A percentile compares a stretch with the other conserved stretches of the same genome.
Conservation (phyloP, 2,797 vertebrate species). For the Adelosebastes latens region DNA sequence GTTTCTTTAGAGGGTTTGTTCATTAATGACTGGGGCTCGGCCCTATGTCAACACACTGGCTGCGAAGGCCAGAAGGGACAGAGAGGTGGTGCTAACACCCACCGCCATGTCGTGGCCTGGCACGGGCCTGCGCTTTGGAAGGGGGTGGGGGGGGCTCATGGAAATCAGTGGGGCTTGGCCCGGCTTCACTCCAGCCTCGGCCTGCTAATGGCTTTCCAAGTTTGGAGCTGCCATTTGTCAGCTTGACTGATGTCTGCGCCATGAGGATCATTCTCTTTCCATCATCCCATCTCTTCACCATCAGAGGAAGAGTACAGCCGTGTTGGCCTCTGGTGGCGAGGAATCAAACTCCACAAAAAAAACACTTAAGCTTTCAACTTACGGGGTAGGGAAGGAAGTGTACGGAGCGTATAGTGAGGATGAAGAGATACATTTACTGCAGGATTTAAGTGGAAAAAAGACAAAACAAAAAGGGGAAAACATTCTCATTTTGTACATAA, state of each 20-base stretch:
- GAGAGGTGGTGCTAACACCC: constrained; percentile 41
- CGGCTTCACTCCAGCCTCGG: constrained; percentile 42
- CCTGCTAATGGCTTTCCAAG: constrained; percentile 66
- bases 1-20: constrained; percentile 27
- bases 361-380: constrained; percentile 7
- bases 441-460: background rate
- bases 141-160: constrained; percentile 5
- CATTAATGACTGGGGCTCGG: constrained; percentile 20
- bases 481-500: constrained; percentile 15
- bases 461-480: constrained; percentile 1
- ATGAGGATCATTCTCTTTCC: constrained; percentile 62
- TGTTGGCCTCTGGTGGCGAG: constrained; percentile 13
- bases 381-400: constrained; percentile 1
- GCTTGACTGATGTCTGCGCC: constrained; percentile 65
- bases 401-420: background rate
- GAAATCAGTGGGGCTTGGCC: constrained; percentile 61
- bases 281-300: constrained; percentile 53
- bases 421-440: background rate
- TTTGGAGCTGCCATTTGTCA: constrained; percentile 64
- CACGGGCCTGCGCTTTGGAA: constrained; percentile 43
- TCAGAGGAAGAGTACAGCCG: constrained; percentile 52
- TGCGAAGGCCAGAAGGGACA: constrained; percentile 41
- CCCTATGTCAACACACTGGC: constrained; percentile 35
- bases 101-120: constrained; percentile 48
- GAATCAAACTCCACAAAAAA: constrained; percentile 7